Evolutionary conservation across 2,888 invertebrate species (phyloP), one percentile per base, ranked within the genome.

Genomic region (Punctoribates punctum): DNA sequence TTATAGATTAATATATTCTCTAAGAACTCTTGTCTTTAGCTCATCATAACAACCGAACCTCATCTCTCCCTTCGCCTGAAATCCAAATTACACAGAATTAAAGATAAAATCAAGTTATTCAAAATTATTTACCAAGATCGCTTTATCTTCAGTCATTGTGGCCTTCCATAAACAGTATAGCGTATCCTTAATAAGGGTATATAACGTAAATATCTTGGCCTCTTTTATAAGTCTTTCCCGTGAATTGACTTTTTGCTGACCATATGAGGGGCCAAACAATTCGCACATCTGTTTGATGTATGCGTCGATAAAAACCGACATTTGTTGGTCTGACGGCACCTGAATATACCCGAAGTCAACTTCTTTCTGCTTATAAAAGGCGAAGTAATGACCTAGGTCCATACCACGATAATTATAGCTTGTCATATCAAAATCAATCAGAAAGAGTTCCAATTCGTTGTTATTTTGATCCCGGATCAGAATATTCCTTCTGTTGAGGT

Each of bases 401-500:
- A 29, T 17, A 38, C 75, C 75, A 9, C 75, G 51, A 23, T 72
- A 72, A 38, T 72, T 27, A 46, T 54, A 72, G 1, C 4, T 15
- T 4, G 54, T 70, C 29, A 48, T 73, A 73, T 75, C 75, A 29
- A 75, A 72, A 25, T 75, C 75, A 9, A 75, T 60, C 13, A 75
- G 27, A 73, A 23, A 42, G 20, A 75, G 25, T 1, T 48, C 23
- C 2, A 25, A 20, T 13, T 75, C 25, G 1, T 20, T 13, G 3
- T 34, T 9, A 3, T 74, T 73, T 5, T 13, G 0, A 27, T 75
- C 75, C 5, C 27, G 1, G 6, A 75, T 27, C 8, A 75, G 17
- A 38, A 70, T 70, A 75, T 75, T 75, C 25, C 51, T 17, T 20
- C 73, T 72, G 27, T 75, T 75, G 29, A 75, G 34, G 38, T 75